These are phyloP conservation scores for Sinodicranocentrus sp. DNA, from an alignment of 2,888 invertebrate genomes.

Conservation along the genomic window DNA sequence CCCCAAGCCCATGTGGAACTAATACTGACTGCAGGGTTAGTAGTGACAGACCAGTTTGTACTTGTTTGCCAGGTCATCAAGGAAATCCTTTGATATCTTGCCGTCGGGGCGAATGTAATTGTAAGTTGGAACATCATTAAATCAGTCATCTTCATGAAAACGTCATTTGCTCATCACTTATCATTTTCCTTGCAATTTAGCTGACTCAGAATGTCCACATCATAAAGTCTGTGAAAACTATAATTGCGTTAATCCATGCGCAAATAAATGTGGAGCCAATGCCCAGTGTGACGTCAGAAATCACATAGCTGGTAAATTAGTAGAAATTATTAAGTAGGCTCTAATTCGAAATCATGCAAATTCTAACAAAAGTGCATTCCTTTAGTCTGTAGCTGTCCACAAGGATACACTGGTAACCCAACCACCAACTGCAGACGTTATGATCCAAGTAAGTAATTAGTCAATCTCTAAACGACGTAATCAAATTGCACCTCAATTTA, in stretches of 20 bases:
- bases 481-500: neutral
- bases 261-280: constrained; percentile 86
- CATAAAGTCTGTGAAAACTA: constrained; percentile 87
- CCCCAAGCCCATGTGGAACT: constrained; percentile 85
- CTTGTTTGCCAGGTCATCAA: constrained; percentile 87
- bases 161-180: too few relatives aligned
- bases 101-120: constrained; percentile 86
- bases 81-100: constrained; percentile 89
- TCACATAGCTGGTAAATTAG: constrained; percentile 84
- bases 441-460: constrained; percentile 84
- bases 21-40: constrained; percentile 89
- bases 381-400: constrained; percentile 81
- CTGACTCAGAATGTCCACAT: constrained; percentile 87
- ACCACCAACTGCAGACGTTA: constrained; percentile 85
- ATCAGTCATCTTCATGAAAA: too few relatives aligned
- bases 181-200: constrained; percentile 79
- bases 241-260: constrained; percentile 89
- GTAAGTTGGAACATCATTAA: constrained; percentile 79
- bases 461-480: neutral
- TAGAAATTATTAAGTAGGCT: constrained; percentile 38
- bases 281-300: constrained; percentile 88
- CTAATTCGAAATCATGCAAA: too few relatives aligned
- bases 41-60: constrained; percentile 88
- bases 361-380: too few relatives aligned
- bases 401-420: constrained; percentile 89